A percentile compares a stretch with the other conserved stretches of the same genome.
phyloP scores from a whole-genome alignment of 2,113 vertebrate species.

The Pelmatolapia mariae region DNA sequence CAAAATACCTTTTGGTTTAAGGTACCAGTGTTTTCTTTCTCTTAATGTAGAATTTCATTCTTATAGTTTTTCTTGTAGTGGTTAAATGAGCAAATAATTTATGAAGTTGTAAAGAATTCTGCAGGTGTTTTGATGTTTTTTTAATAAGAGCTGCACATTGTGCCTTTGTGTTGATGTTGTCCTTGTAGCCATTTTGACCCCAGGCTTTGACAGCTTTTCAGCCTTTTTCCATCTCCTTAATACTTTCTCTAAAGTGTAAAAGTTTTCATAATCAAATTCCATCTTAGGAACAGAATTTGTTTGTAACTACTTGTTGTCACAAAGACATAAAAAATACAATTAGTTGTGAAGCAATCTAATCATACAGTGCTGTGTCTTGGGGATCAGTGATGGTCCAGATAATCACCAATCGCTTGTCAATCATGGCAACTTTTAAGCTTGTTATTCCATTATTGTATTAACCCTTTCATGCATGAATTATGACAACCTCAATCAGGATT shows the following conservation, averaged over 20 bases:
- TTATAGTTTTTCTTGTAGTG: neutral
- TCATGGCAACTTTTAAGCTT: neutral
- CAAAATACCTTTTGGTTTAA: neutral
- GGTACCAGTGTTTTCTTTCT: neutral
- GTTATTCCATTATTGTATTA: neutral
- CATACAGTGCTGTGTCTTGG: neutral
- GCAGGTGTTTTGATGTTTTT: neutral
- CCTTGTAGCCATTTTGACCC: neutral
- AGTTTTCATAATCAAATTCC: neutral
- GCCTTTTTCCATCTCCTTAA: neutral
- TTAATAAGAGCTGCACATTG: neutral
- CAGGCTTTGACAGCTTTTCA: neutral
- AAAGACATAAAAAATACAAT: neutral
- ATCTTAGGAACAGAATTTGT: neutral
- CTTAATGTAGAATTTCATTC: neutral
- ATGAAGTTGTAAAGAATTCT: neutral
- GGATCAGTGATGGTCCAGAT: neutral
- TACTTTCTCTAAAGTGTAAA: neutral
- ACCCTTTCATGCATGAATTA: neutral
- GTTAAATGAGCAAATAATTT: neutral
- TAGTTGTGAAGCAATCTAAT: neutral
- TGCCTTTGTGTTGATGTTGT: neutral
- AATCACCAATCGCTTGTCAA: neutral
- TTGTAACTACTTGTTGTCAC: neutral
- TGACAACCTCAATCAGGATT: neutral